Evolutionary conservation across 2,797 vertebrate genomes (phyloP), one percentile per base, ranked within the genome.

Genomic region (Neoniphon sammara): DNA sequence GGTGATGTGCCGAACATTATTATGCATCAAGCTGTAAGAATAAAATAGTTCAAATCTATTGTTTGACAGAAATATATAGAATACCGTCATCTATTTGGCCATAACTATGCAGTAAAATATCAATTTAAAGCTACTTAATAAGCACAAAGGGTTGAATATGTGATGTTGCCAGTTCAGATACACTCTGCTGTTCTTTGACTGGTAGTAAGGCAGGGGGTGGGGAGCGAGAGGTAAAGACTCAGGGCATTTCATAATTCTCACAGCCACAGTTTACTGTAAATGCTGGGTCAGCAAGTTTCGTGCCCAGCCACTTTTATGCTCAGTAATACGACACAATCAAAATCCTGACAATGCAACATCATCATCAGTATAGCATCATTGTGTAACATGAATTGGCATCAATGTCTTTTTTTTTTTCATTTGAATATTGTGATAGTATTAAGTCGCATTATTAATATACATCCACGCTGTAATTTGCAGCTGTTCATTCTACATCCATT

Each of bases 181-280:
- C 81, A 85, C 84, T 86, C 85, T 87, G 88, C 86, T 84, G 62
- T 84, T 91, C 80, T 88, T 44, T 85, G 75, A 85, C 82, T 79
- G 77, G 82, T 82, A 81, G 84, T 88, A 88, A 89, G 91, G 89
- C 86, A 79, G 82, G 87, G 78, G 68, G 65, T 73, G 56, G 81
- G 75, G 79, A 18, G 20, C 52, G 73, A 65, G 80, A 80, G 81
- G 82, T 84, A 80, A 86, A 84, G 61, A 78, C 75, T 65, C 18
- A 23, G 62, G 47, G 72, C 73, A 61, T 54, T 66, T 78, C 60
- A 63, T 70, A 80, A 69, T 83, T 70, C 68, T 66, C 68, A 81
- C 72, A 49, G 65, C 66, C 70, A 82, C 70, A 88, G 83, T 81
- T 69, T 74, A 59, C 52, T n/a, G 73, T 84, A 75, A 81, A 70